A percentile compares a stretch with the other conserved stretches of the same genome.
Evolutionary conservation across 2,888 invertebrate genomes (phyloP).

Genomic region (Chalcosyrphus nemorum): DNA sequence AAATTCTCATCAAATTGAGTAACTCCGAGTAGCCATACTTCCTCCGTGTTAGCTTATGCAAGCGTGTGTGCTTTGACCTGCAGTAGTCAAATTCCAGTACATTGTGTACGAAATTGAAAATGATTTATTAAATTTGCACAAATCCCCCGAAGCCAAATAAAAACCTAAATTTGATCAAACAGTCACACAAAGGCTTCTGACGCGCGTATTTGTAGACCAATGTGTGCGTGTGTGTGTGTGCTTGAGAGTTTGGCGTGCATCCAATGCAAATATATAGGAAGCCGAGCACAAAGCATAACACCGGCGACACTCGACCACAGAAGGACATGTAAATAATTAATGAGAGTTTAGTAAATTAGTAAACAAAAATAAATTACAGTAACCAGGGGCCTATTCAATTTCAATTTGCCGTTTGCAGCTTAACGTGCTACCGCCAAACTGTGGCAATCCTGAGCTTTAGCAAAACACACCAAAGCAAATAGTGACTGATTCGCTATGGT

Average conservation of each 20-base stretch:
- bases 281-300: constrained; percentile 10
- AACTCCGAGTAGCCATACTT: too few species aligned
- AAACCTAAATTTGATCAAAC: constrained; percentile 26
- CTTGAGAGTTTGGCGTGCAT: not conserved
- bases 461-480: not conserved
- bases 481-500: not conserved
- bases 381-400: constrained; percentile 27
- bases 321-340: constrained; percentile 48
- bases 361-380: constrained; percentile 46
- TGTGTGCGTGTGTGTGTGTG: not conserved
- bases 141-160: constrained; percentile 15
- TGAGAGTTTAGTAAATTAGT: constrained; percentile 42
- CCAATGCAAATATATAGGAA: constrained; percentile 1
- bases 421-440: not conserved
- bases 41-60: not conserved
- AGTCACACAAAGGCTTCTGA: not conserved
- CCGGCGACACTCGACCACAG: constrained; percentile 34
- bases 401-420: constrained; percentile 33
- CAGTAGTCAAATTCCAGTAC: not conserved
- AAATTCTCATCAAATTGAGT: not conserved
- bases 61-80: not conserved
- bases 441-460: not conserved
- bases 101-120: constrained; percentile 5
- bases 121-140: constrained; percentile 45
- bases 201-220: not conserved